These are phyloP conservation scores for Octodon degus DNA, from an alignment of 2,113 vertebrate genomes.

Conservation along the genomic window DNA sequence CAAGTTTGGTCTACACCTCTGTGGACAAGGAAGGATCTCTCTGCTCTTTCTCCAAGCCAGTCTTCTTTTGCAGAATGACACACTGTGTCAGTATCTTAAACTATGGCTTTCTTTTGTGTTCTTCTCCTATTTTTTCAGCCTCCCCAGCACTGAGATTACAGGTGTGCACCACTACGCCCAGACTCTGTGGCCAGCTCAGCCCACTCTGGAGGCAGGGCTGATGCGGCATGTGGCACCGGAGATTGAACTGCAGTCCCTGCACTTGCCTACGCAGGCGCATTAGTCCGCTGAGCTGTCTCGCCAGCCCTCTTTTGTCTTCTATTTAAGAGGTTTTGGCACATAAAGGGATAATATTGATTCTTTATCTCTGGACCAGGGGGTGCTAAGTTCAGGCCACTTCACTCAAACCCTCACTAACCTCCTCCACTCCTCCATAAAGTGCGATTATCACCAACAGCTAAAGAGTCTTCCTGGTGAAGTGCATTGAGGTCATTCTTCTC, in stretches of 20 bases:
- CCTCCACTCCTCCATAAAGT: slow-evolving; percentile 27
- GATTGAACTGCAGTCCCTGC: no score
- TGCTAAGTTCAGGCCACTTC: slow-evolving; percentile 49
- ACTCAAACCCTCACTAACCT: background rate
- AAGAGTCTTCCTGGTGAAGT: slow-evolving; percentile 51
- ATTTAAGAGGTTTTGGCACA: slow-evolving; percentile 41
- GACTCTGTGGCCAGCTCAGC: no score
- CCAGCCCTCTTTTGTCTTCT: no score
- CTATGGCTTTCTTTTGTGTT: slow-evolving; percentile 24
- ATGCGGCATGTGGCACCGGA: no score
- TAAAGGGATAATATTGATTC: slow-evolving; percentile 60
- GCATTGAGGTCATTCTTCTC: slow-evolving; percentile 63
- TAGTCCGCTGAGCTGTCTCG: no score
- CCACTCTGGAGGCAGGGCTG: no score
- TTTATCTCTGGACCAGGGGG: background rate
- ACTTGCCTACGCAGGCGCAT: no score
- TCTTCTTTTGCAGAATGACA: background rate
- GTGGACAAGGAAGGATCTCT: background rate
- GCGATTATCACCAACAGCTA: slow-evolving; percentile 52
- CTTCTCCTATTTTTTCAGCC: background rate
- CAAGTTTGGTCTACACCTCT: background rate
- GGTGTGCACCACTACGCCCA: no score
- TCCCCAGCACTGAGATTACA: no score
- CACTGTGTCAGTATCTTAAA: background rate
- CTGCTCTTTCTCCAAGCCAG: slow-evolving; percentile 16